Conservation (phyloP, 2,797 vertebrate genomes). For the Ctenosaura bakeri region DNA sequence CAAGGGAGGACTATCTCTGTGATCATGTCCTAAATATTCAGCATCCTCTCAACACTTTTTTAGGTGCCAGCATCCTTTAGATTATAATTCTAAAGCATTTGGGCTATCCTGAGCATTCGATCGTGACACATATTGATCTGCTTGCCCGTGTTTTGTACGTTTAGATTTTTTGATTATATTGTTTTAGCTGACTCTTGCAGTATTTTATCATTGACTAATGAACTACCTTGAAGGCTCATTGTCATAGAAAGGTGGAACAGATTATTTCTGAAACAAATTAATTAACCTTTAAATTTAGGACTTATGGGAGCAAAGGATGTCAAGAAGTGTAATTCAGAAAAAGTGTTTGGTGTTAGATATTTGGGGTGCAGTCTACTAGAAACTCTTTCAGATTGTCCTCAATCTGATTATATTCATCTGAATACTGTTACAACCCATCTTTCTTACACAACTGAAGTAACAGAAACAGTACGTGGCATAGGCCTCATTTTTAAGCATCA, state of each 20-base stretch:
- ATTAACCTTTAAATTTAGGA: not conserved
- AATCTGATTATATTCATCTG: not conserved
- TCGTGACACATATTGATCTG: not conserved
- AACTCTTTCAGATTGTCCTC: not conserved
- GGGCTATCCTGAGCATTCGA: no score
- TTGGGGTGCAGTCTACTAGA: not conserved
- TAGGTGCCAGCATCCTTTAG: no score
- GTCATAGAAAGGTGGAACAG: not conserved
- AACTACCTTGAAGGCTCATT: not conserved
- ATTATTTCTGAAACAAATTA: not conserved
- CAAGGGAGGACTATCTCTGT: no score
- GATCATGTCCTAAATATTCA: no score
- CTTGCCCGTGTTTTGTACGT: not conserved
- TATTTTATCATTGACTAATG: not conserved
- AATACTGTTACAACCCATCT: not conserved
- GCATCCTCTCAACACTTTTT: no score
- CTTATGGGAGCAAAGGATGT: not conserved
- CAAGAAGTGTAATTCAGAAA: not conserved
- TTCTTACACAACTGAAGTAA: conserved; percentile 16
- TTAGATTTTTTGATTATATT: not conserved
- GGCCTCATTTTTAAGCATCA: not conserved
- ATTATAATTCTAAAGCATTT: no score
- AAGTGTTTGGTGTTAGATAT: not conserved
- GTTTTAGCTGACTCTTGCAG: not conserved
- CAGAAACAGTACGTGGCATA: not conserved